These are phyloP conservation scores for Hydrophis major DNA, from an alignment of 2,797 vertebrate genomes.

Conservation along the genomic window DNA sequence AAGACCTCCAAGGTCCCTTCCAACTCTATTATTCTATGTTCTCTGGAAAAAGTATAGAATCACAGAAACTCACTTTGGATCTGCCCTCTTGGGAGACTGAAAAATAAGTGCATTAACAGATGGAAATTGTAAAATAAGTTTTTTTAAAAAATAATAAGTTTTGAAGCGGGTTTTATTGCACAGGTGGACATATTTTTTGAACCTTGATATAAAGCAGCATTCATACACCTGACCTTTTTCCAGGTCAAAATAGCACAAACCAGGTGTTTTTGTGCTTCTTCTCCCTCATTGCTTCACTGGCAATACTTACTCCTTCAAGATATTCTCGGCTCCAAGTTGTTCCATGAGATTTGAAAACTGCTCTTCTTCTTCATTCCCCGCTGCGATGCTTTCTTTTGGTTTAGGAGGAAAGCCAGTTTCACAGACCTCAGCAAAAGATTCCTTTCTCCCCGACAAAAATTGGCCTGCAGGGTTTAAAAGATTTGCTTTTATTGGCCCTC, in stretches of 20 bases:
- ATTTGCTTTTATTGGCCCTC: neutral
- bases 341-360: slow-evolving; percentile 87
- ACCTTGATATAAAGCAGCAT: neutral
- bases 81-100: neutral
- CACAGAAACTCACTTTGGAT: neutral
- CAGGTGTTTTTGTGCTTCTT: neutral
- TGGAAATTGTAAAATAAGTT: neutral
- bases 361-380: slow-evolving; percentile 71
- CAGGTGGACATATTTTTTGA: neutral
- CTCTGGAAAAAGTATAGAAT: neutral
- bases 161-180: neutral
- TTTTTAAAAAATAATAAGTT: no score
- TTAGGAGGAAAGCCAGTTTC: slow-evolving; percentile 72
- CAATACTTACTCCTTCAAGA: slow-evolving; percentile 85
- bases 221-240: neutral
- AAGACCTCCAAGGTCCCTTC: no score
- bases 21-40: no score
- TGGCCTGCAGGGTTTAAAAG: slow-evolving; percentile 72
- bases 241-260: neutral
- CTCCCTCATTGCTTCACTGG: neutral
- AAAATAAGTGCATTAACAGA: neutral
- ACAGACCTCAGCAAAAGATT: slow-evolving; percentile 51
- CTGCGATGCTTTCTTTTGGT: slow-evolving; percentile 56
- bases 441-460: slow-evolving; percentile 80
- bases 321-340: slow-evolving; percentile 79